These are phyloP conservation scores for Alca torda DNA, from an alignment of 2,797 vertebrate species.

Conservation along the genomic window DNA sequence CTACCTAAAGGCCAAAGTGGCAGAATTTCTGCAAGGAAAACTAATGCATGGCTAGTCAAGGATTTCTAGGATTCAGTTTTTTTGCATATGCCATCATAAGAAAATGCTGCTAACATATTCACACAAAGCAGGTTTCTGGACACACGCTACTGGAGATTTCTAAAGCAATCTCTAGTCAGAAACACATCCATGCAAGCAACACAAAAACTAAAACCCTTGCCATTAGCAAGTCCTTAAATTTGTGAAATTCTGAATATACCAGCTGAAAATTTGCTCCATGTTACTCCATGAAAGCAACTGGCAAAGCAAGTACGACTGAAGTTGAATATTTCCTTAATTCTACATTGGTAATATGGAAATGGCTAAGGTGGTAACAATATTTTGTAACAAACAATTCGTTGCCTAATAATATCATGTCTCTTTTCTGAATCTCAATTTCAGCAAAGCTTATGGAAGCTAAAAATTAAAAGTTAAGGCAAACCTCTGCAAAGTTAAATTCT, in stretches of 20 bases:
- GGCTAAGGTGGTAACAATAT: not conserved
- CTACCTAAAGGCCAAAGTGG: not conserved
- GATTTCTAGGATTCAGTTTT: not conserved
- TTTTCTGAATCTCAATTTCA: not conserved
- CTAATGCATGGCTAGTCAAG: not conserved
- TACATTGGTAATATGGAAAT: not conserved
- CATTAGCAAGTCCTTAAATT: not conserved
- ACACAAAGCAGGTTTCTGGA: not conserved
- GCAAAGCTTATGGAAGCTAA: not conserved
- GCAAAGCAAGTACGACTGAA: not conserved
- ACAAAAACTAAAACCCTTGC: not conserved
- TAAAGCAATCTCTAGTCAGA: not conserved
- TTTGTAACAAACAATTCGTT: not conserved
- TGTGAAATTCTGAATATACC: not conserved
- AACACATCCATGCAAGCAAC: not conserved
- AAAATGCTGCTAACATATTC: not conserved
- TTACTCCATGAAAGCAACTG: not conserved
- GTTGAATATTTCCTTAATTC: not conserved
- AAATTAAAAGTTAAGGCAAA: not conserved
- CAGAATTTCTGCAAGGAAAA: not conserved
- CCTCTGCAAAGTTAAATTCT: not conserved
- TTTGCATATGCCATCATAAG: not conserved
- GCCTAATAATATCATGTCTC: not conserved
- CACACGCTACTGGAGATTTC: not conserved
- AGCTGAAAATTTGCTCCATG: not conserved